Base-by-base conservation (phyloP, 2,888 invertebrate species). In the Rhamphomyia laevipes region DNA sequence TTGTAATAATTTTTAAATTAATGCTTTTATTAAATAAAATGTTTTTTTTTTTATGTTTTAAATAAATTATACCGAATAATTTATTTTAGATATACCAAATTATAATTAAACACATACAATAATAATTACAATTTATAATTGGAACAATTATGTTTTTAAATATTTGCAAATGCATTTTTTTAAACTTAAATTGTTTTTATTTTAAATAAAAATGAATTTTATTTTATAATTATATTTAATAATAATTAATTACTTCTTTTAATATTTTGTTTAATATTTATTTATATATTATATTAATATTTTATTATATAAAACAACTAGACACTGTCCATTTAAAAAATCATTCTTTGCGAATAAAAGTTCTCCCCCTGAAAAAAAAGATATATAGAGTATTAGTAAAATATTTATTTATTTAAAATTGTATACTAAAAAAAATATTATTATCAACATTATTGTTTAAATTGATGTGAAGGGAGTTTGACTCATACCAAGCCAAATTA, bases 281-380 rank as follows among this genome's bases (percentile, higher is more conserved):
- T 41, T 41, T 21, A n/a, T 41, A 41, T 41, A 21, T 13, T 41
- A 41, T 23, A 12, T 13, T 12, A 13, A 13, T 21, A 4, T 21
- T 17, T 27, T 55, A 56, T 55, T 51, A 59, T 62, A 64, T 63
- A 67, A 63, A 69, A 72, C 73, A 68, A 67, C 68, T 59, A 73
- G 62, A 62, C 59, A 62, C 62, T 62, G 59, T 59, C 71, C 74
- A 62, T 59, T 27, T 27, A 27, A 27, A 48, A 55, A 63, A 63
- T 84, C 81, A 86, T 77, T 87, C 86, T 75, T 84, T 84, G 72
- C 89, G 81, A 65, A 86, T 80, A 70, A 90, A 90, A 64, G 88
- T 88, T 78, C 82, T 81, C 64, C 89, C 89, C 66, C 89, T 89
- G 76, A 10, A 76, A 77, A 58, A 57, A 63, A 45, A 47, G 43